These are phyloP conservation scores for Thomomys bottae DNA, from an alignment of 2,113 vertebrate species.

Conservation along the genomic window DNA sequence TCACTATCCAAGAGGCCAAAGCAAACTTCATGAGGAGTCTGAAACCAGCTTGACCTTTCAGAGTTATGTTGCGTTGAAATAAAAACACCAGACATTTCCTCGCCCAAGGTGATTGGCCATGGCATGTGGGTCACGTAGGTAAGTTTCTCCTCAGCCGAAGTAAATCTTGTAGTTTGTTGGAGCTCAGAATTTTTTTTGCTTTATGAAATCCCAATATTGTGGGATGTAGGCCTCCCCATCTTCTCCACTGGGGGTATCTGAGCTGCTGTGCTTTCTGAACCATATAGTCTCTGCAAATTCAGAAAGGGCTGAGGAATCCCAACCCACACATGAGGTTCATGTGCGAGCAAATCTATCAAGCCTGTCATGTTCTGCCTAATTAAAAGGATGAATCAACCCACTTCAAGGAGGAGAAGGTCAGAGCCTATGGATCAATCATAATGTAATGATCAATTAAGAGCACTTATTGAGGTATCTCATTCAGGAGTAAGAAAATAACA, in stretches of 20 bases:
- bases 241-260: not conserved
- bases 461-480: not conserved
- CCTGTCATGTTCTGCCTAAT: not conserved
- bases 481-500: not conserved
- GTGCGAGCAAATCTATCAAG: not conserved
- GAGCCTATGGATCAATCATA: not conserved
- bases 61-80: not conserved
- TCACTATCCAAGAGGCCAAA: not conserved
- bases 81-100: not conserved
- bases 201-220: fast-evolving
- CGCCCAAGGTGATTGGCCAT: not conserved
- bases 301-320: not conserved
- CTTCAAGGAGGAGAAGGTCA: not conserved
- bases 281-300: not conserved
- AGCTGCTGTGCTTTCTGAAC: not conserved
- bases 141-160: not conserved
- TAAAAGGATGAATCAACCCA: not conserved
- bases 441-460: not conserved
- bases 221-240: not conserved
- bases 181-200: not conserved
- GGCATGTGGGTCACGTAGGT: fast-evolving
- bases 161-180: not conserved
- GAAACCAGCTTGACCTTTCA: not conserved
- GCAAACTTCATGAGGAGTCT: not conserved
- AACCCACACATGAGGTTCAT: not conserved